phyloP scores from a whole-genome alignment of 2,888 invertebrate genomes.

The Hermaeophaga mercurialis region DNA sequence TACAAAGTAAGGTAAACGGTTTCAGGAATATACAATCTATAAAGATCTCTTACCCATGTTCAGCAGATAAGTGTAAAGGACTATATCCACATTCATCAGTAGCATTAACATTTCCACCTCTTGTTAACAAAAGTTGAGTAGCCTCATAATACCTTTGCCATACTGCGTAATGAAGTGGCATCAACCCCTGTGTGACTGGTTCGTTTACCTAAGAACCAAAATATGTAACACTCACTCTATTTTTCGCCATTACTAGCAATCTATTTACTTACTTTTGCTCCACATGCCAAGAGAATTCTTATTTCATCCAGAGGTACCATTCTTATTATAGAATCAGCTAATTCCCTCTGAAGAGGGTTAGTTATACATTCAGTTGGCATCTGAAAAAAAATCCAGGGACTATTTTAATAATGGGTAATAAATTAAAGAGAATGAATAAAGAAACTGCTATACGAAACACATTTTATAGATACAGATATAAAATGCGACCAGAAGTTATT shows the following conservation, averaged over 20 bases:
- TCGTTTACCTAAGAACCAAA: slow-evolving; percentile 64
- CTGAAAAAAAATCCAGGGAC: slow-evolving; percentile 37
- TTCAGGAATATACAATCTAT: too few relatives aligned
- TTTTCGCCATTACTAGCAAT: not conserved
- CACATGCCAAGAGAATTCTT: slow-evolving; percentile 81
- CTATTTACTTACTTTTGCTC: slow-evolving; percentile 77
- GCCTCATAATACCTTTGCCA: slow-evolving; percentile 85
- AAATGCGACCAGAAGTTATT: too few relatives aligned
- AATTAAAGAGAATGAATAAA: too few relatives aligned
- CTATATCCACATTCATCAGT: slow-evolving; percentile 91
- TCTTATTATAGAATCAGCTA: slow-evolving; percentile 89
- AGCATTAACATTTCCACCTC: slow-evolving; percentile 82
- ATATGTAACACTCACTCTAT: slow-evolving; percentile 1
- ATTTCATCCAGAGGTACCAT: slow-evolving; percentile 88
- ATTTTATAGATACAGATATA: too few relatives aligned
- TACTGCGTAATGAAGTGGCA: slow-evolving; percentile 90
- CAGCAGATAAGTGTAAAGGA: slow-evolving; percentile 87
- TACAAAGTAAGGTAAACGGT: too few relatives aligned
- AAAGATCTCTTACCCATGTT: slow-evolving; percentile 78
- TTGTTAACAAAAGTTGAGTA: slow-evolving; percentile 76
- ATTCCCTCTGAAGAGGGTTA: slow-evolving; percentile 79
- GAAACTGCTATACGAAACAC: too few relatives aligned
- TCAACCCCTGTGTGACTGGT: slow-evolving; percentile 82
- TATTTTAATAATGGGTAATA: not conserved
- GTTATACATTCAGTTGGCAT: slow-evolving; percentile 78